These are phyloP conservation scores for Beaufortia kweichowensis DNA, from an alignment of 2,113 vertebrate species.

Conservation along the genomic window DNA sequence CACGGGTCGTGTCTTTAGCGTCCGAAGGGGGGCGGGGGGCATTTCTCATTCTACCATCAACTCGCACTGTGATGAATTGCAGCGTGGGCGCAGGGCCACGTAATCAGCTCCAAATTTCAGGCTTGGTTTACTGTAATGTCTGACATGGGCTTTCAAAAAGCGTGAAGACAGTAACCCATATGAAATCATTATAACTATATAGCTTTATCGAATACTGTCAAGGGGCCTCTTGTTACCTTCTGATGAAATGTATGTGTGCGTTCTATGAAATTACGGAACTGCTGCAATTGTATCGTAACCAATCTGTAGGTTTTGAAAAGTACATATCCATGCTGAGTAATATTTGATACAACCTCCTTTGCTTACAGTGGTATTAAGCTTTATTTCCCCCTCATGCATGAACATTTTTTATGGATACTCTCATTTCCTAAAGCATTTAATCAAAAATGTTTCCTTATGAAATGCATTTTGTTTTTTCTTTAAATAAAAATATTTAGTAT, in stretches of 20 bases:
- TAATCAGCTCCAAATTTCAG: conserved; percentile 70
- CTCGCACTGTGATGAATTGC: conserved; percentile 59
- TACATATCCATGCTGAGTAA: conserved; percentile 38
- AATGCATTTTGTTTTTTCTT: not conserved
- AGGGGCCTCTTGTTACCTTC: conserved; percentile 35
- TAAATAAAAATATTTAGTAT: not conserved
- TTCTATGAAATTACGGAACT: conserved; percentile 22
- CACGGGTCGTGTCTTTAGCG: conserved; percentile 47
- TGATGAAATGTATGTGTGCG: conserved; percentile 52
- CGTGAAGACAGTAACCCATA: conserved; percentile 44
- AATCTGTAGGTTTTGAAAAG: conserved; percentile 35
- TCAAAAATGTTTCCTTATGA: not conserved
- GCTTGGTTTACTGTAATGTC: conserved; percentile 60
- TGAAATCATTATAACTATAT: conserved; percentile 53
- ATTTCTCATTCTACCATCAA: conserved; percentile 74
- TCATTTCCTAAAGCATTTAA: conserved; percentile 20
- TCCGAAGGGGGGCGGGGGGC: conserved; percentile 46
- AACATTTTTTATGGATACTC: conserved; percentile 25
- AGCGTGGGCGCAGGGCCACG: conserved; percentile 52
- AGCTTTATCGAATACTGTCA: conserved; percentile 48
- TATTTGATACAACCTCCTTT: conserved; percentile 23
- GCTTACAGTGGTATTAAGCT: not conserved
- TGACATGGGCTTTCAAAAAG: conserved; percentile 40
- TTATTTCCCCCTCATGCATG: not conserved
- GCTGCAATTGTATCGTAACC: conserved; percentile 21